Evolutionary conservation across 2,113 vertebrate genomes (phyloP), one percentile per base, ranked within the genome.

Genomic region (Thomomys bottae): DNA sequence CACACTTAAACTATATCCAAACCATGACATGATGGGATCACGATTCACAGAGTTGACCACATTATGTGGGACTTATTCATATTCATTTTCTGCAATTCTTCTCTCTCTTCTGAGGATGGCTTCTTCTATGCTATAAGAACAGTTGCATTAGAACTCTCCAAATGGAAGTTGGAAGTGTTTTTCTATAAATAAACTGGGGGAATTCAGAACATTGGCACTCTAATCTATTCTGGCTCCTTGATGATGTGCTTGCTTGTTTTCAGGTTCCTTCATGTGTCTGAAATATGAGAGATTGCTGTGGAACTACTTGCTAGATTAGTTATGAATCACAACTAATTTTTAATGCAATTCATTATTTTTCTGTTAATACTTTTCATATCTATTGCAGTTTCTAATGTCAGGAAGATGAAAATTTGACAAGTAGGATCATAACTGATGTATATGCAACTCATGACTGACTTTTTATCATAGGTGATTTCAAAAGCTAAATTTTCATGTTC

Each of bases 161-260:
- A 86, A n/a, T 66, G 57, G 92, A 76, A 80, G 28, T 1, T 73
- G 34, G 5, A 84, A 85, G 30, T 59, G 36, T 87, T 93, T 93
- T 78, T 90, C 82, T 81, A 77, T 84, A 89, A 84, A 92, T 71
- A 80, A 92, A 92, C 84, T 72, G 67, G 80, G 77, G 80, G 57
- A 92, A 87, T 20, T 87, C 24, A 72, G 73, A 89, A 34, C 36
- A 80, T 42, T 20, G 23, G 10, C 32, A 82, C 32, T 78, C 30
- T 10, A 38, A 20, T 83, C 57, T 84, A 40, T 73, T 76, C 90
- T 84, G 59, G 49, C 54, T 92, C 42, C 6, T 81, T 77, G 15
- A 21, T 42, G 36, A 84, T 57, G 12, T 70, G 75, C 76, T 78
- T 91, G 36, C 61, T 84, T 92, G 84, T 82, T 90, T 92, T 72